Evolutionary conservation across 2,113 vertebrate genomes (phyloP).

Genomic region (Corynorhinus townsendii): DNA sequence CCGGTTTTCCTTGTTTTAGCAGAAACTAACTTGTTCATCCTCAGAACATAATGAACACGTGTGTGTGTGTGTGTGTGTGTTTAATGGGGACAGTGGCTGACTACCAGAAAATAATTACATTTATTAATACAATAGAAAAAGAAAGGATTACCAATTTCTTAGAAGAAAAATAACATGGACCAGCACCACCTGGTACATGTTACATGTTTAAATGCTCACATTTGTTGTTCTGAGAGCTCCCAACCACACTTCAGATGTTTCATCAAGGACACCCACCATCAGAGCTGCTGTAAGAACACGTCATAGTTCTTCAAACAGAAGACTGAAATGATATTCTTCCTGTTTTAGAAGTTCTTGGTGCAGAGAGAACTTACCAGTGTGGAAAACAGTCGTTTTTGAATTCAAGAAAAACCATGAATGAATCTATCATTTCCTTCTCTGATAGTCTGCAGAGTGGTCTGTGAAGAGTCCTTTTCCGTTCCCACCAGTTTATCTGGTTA

Average conservation of each 20-base stretch:
- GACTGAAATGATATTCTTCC: neutral
- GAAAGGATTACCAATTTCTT: constrained; percentile 64
- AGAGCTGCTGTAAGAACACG: neutral
- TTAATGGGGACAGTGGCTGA: neutral
- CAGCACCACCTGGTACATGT: neutral
- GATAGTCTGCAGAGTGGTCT: neutral
- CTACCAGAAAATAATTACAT: constrained; percentile 65
- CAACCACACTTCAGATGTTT: neutral
- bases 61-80: neutral
- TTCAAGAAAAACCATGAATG: neutral
- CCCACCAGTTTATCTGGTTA: neutral
- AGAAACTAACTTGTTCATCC: neutral
- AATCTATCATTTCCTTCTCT: neutral
- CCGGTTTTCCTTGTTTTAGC: neutral
- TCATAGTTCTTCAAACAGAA: neutral
- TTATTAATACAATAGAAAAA: constrained; percentile 78
- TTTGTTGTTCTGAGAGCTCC: neutral
- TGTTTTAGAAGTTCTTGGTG: neutral
- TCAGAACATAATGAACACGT: neutral
- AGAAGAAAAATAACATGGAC: constrained; percentile 19
- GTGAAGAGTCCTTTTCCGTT: neutral
- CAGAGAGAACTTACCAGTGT: neutral
- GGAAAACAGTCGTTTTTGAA: neutral
- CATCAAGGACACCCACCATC: neutral
- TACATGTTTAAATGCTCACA: neutral